A percentile compares a stretch with the other conserved stretches of the same genome.
Conservation (phyloP, 2,113 vertebrate genomes). For the Rhea pennata region DNA sequence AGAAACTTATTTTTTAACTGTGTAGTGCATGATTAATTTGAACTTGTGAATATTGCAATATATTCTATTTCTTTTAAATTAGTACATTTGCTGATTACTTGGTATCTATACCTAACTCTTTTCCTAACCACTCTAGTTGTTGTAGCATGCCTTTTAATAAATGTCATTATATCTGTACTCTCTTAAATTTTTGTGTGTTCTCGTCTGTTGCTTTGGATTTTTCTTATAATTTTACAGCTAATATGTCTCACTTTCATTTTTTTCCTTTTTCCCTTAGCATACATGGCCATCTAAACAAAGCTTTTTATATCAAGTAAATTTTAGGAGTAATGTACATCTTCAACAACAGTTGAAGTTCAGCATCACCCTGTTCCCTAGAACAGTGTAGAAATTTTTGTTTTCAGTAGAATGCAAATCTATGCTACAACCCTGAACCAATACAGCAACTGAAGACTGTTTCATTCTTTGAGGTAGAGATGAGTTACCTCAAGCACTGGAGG, state of each 20-base stretch:
- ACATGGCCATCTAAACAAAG: conserved; percentile 34
- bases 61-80: conserved; percentile 72
- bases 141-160: conserved; percentile 88
- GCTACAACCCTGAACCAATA: neutral
- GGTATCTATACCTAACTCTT: conserved; percentile 72
- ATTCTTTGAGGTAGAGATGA: neutral
- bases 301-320: neutral
- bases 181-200: conserved; percentile 79
- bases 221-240: conserved; percentile 54
- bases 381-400: neutral
- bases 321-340: neutral
- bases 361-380: neutral
- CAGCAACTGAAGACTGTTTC: neutral
- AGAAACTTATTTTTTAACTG: conserved; percentile 85
- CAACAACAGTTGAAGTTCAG: neutral
- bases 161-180: conserved; percentile 82
- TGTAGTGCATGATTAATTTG: conserved; percentile 81
- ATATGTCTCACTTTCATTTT: conserved; percentile 30
- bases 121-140: conserved; percentile 82
- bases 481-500: neutral
- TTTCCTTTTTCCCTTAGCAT: neutral
- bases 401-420: neutral
- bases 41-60: conserved; percentile 78
- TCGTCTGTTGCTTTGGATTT: conserved; percentile 74
- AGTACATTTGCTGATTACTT: conserved; percentile 77